Evolutionary conservation across 2,888 invertebrate species (phyloP).

Genomic region (Leucozona laternaria): DNA sequence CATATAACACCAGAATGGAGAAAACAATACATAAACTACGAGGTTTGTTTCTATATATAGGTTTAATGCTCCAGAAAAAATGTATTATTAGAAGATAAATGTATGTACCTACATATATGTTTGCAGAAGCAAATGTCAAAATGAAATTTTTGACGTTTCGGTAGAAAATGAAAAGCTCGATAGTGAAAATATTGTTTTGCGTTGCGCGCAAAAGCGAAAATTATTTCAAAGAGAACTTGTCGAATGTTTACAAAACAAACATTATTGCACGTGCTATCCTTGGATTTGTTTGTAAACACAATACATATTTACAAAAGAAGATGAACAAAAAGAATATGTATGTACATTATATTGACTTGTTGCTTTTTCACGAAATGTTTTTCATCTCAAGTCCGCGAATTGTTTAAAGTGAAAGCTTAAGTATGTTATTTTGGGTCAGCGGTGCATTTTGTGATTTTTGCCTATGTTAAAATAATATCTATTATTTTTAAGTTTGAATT

Average conservation of each 20-base stretch:
- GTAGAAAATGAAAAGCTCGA: conserved; percentile 46
- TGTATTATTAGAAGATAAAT: conserved; percentile 48
- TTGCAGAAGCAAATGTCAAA: conserved; percentile 37
- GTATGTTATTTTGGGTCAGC: not conserved
- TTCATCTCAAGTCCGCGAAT: not conserved
- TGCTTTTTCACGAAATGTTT: not conserved
- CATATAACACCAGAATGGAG: conserved; percentile 97
- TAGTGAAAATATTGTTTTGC: conserved; percentile 7
- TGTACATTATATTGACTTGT: conserved; percentile 31
- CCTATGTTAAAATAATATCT: no score
- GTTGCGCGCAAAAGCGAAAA: conserved; percentile 44
- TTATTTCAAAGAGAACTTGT: not conserved
- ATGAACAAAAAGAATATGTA: not conserved
- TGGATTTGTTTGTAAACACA: conserved; percentile 61
- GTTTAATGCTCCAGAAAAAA: conserved; percentile 25
- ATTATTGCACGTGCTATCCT: conserved; percentile 40
- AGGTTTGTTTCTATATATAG: conserved; percentile 84
- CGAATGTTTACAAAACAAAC: conserved; percentile 24
- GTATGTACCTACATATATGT: not conserved
- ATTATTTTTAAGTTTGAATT: no score
- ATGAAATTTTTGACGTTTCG: conserved; percentile 44
- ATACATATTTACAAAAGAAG: not conserved
- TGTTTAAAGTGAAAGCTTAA: not conserved
- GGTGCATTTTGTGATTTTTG: not conserved
- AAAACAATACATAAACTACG: conserved; percentile 92